phyloP scores from a whole-genome alignment of 2,888 invertebrate genomes.

The Leptopterna dolabrata region DNA sequence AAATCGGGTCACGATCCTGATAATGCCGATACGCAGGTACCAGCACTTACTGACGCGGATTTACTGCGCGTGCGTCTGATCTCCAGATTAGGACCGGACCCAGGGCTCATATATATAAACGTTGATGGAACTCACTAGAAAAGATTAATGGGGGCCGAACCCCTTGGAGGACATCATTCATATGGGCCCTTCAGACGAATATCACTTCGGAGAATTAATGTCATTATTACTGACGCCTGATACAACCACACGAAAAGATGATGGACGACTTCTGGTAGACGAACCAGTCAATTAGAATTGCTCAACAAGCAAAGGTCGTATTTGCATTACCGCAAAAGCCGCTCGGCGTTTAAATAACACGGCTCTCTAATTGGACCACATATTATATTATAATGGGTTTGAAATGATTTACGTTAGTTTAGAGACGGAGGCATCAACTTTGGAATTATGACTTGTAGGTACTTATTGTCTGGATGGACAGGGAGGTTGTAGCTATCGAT shows the following conservation, averaged over 20 bases:
- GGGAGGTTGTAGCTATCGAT: not conserved
- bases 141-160: conserved; percentile 5
- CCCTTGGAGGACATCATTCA: not conserved
- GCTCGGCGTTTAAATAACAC: not conserved
- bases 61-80: not conserved
- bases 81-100: not conserved
- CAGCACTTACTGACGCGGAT: not conserved
- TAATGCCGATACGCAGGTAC: not conserved
- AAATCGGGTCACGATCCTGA: not conserved
- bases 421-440: not conserved
- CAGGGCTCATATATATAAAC: not conserved
- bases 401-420: not conserved
- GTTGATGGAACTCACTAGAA: conserved; percentile 12
- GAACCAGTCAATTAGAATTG: not conserved
- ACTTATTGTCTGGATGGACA: not conserved
- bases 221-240: conserved; percentile 32
- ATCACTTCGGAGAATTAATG: conserved; percentile 8
- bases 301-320: not conserved
- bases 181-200: not conserved
- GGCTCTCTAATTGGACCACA: not conserved
- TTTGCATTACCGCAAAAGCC: not conserved
- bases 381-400: not conserved
- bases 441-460: not conserved
- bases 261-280: not conserved
- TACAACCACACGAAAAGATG: not conserved